Evolutionary conservation across 2,888 invertebrate species (phyloP).

Genomic region (Thymelicus lineola): DNA sequence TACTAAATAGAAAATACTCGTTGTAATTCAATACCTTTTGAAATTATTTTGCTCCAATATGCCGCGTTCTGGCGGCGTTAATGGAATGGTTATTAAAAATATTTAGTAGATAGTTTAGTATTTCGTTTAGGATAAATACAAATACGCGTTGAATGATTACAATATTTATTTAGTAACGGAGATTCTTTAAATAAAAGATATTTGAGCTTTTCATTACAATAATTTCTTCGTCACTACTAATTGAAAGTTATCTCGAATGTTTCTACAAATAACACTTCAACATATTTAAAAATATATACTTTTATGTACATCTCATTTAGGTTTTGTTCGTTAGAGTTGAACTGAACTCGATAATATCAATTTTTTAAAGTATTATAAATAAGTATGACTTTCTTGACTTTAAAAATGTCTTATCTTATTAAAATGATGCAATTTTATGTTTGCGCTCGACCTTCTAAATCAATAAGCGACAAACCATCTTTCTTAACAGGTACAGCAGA

Average conservation of each 20-base stretch:
- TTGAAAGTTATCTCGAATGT: no score
- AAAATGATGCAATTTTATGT: neutral
- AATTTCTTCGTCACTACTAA: no score
- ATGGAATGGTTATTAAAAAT: neutral
- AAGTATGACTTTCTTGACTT: no score
- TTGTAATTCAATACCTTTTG: neutral
- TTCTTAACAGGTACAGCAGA: constrained; percentile 1
- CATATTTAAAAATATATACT: no score
- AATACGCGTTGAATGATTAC: neutral
- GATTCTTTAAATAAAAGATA: no score
- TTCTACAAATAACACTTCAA: no score
- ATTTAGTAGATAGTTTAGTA: neutral
- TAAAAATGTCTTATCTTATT: neutral
- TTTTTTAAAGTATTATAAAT: no score
- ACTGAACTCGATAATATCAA: no score
- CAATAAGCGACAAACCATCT: constrained; percentile 34
- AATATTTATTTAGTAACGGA: neutral
- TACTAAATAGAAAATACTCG: neutral
- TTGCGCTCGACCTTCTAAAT: constrained; percentile 19
- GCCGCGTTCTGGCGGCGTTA: no score
- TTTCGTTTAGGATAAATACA: neutral
- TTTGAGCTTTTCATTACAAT: neutral
- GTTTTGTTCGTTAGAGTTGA: no score
- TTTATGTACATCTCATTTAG: no score
- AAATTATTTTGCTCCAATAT: neutral